Evolutionary conservation across 2,888 invertebrate genomes (phyloP), one percentile per base, ranked within the genome.

Genomic region (Apamea anceps): DNA sequence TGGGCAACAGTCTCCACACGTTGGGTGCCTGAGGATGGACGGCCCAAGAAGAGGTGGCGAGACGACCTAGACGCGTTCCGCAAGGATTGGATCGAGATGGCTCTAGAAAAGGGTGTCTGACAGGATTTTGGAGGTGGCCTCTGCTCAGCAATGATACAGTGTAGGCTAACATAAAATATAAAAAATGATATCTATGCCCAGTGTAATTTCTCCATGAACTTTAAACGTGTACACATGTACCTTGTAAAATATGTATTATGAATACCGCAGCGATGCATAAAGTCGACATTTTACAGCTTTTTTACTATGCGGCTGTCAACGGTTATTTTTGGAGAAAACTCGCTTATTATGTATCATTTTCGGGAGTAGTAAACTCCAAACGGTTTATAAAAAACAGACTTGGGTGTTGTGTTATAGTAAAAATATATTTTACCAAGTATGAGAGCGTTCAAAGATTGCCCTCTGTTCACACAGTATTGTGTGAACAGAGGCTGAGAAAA

Each of bases 311-410:
- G 76, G 54, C 66, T 75, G 67, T 42, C 65, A 48, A 67, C 25
- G 79, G 79, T 78, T 85, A 79, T 88, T 86, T 88, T 86, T 77
- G 81, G 54, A 78, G 78, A 72, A 84, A 88, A 81, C 73, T 79
- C 78, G 67, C 84, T 84, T 88, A 81, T 85, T 87, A 87, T 82
- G 74, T 79, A 87, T 77, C 82, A 78, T 87, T 88, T 88, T 82
- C 78, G n/a, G 79, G 72, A 76, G 85, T 82, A 77, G 80, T 86
- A 85, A 88, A 86, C 78, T 82, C 60, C 68, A 66, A 84, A 80
- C 65, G 74, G 79, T 76, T 85, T 86, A 79, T 86, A 75, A 85
- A 85, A 85, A 85, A 65, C 65, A 68, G 76, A 72, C 68, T 72
- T 37, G 42, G 18, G 66, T 10, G 45, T 81, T 37, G 18, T 71